Conservation (phyloP, 2,113 vertebrate genomes). For the Engraulis encrasicolus region DNA sequence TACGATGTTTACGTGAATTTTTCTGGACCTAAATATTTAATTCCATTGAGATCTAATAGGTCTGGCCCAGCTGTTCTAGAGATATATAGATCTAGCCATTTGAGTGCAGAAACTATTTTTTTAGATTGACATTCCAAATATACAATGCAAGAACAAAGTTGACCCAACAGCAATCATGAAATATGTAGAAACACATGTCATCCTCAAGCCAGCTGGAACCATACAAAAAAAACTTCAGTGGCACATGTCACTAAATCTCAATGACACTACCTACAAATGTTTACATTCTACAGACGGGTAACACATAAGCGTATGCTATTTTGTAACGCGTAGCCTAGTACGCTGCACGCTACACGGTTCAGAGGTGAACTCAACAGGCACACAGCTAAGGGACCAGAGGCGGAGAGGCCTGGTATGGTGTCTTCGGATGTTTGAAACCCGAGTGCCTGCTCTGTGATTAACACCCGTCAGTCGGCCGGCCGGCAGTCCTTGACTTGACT, state of each 20-base stretch:
- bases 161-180: background rate
- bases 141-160: background rate
- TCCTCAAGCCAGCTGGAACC: background rate
- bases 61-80: no score
- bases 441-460: slow-evolving; percentile 62
- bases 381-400: background rate
- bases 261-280: background rate
- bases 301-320: background rate
- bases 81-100: no score
- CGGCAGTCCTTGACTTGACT: slow-evolving; percentile 62
- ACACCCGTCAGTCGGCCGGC: slow-evolving; percentile 52
- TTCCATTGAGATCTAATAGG: background rate
- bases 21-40: background rate
- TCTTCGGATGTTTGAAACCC: slow-evolving; percentile 62
- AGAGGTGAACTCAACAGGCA: background rate
- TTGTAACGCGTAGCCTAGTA: background rate
- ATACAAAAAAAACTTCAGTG: background rate
- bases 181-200: no score
- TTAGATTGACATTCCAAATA: no score
- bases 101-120: no score
- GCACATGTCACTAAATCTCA: background rate
- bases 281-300: background rate
- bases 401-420: slow-evolving; percentile 8
- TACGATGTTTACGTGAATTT: background rate
- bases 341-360: background rate